phyloP scores from a whole-genome alignment of 64 coral and sea anemone genomes.

The Astreopora myriophthalma region DNA sequence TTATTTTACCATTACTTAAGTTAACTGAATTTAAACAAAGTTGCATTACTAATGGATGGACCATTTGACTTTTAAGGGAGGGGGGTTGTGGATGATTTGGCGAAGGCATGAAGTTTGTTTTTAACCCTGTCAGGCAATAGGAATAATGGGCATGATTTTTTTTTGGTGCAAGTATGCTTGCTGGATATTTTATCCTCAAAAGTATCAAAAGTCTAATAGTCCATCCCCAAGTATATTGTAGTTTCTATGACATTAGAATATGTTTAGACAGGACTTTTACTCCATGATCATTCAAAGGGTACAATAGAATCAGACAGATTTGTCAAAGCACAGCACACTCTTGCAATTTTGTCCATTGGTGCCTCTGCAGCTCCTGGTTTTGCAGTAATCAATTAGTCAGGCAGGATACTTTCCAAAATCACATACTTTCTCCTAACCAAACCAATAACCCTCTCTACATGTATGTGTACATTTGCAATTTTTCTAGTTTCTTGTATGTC shows the following conservation, averaged over 20 bases:
- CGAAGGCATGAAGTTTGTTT: not conserved
- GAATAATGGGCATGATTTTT: not conserved
- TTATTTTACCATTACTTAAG: not conserved
- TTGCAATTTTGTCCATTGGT: conserved; percentile 59
- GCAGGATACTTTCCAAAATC: conserved; percentile 53
- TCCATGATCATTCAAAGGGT: conserved; percentile 31
- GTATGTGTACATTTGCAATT: conserved; percentile 56
- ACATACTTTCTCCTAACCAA: conserved; percentile 50
- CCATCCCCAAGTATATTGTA: not conserved
- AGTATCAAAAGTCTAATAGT: not conserved
- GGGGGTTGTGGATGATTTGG: not conserved
- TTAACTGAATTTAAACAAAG: not conserved
- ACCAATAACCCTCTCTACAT: conserved; percentile 69
- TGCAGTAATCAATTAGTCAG: conserved; percentile 22
- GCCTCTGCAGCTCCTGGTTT: conserved; percentile 16
- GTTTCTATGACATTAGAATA: not conserved
- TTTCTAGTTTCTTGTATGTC: conserved; percentile 54
- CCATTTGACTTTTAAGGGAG: not conserved
- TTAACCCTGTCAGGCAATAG: not conserved
- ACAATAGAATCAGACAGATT: conserved; percentile 60
- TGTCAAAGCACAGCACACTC: conserved; percentile 50
- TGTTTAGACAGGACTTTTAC: not conserved
- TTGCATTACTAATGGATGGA: too few species aligned
- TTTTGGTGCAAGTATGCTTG: not conserved
- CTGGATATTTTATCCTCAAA: not conserved